Conservation (phyloP, 2,888 invertebrate species). For the Cryptocephalus moraei region DNA sequence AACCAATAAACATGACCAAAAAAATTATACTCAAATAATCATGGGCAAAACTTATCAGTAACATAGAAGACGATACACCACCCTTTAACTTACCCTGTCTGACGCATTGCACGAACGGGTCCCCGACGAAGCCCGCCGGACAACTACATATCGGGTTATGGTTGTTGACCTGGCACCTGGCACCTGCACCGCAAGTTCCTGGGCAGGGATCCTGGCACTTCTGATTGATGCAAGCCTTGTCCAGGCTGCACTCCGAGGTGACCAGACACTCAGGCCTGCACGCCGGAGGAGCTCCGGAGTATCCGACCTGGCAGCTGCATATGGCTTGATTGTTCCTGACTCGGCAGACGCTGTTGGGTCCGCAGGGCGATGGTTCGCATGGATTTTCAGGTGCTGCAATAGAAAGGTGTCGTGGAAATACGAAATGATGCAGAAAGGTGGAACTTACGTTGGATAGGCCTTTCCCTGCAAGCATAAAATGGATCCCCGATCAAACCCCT, state of each 20-base stretch:
- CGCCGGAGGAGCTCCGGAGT: slow-evolving; percentile 47
- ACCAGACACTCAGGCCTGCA: slow-evolving; percentile 52
- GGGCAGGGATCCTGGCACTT: slow-evolving; percentile 55
- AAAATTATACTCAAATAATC: too few relatives aligned
- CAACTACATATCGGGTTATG: slow-evolving; percentile 57
- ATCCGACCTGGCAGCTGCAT: slow-evolving; percentile 51
- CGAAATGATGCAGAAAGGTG: too few relatives aligned
- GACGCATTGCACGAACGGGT: slow-evolving; percentile 47
- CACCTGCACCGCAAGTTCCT: slow-evolving; percentile 48
- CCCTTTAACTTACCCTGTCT: slow-evolving; percentile 34
- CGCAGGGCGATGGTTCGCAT: slow-evolving; percentile 52
- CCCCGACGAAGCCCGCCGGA: slow-evolving; percentile 46
- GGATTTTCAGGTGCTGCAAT: slow-evolving; percentile 39
- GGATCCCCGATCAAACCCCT: slow-evolving; percentile 75
- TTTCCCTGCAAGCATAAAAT: slow-evolving; percentile 62
- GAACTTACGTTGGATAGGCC: slow-evolving; percentile 48
- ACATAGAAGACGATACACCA: too few relatives aligned
- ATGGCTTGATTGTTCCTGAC: slow-evolving; percentile 46
- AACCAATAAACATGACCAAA: too few relatives aligned
- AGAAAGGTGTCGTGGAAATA: slow-evolving; percentile 10
- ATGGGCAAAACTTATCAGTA: too few relatives aligned
- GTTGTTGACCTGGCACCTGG: slow-evolving; percentile 48
- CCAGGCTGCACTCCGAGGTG: slow-evolving; percentile 48
- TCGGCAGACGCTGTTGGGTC: slow-evolving; percentile 49
- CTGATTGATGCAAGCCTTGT: slow-evolving; percentile 51